Conservation (phyloP, 1,140 invertebrate species). For the Cotesia vestalis region DNA sequence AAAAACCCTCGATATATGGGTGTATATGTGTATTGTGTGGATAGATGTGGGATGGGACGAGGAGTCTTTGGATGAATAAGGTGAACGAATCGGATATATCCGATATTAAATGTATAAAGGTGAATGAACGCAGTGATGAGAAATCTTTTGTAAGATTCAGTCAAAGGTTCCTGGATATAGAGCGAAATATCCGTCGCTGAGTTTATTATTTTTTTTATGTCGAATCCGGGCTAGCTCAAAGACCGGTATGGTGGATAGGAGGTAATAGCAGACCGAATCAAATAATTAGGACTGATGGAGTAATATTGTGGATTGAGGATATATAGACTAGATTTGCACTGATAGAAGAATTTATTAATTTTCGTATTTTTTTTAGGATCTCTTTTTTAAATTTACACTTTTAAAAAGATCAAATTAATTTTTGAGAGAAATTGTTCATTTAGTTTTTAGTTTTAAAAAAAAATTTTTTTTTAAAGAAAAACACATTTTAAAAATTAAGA, state of each 20-base stretch:
- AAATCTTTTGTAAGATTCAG: background rate
- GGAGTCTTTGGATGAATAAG: background rate
- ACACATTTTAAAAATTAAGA: no score
- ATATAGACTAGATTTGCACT: no score
- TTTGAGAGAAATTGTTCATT: no score
- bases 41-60: background rate
- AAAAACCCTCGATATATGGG: background rate
- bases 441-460: no score
- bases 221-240: background rate
- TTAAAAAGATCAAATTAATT: no score
- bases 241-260: background rate
- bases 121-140: constrained; percentile 24
- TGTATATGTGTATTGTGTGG: background rate
- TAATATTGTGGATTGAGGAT: no score
- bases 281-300: constrained; percentile 1
- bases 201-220: no score
- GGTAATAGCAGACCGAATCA: background rate
- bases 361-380: no score
- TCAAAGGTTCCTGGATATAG: background rate
- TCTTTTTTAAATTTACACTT: no score
- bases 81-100: constrained; percentile 18
- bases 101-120: constrained; percentile 12
- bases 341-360: no score
- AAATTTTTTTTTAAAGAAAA: no score
- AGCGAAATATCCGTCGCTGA: background rate